phyloP scores from a whole-genome alignment of 2,797 vertebrate genomes.

The Lates japonicus region DNA sequence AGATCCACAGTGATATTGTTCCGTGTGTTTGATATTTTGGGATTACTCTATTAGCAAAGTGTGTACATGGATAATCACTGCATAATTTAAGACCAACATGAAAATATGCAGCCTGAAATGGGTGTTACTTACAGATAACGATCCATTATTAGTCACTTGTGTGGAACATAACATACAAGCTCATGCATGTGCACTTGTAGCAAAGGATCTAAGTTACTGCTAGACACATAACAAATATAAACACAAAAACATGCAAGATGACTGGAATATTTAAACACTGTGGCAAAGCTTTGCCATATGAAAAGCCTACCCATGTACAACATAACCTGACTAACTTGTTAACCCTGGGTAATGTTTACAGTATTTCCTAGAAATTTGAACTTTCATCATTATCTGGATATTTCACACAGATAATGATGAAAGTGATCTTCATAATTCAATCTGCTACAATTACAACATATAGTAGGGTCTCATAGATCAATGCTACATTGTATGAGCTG shows the following conservation, averaged over 20 bases:
- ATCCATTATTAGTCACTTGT: constrained; percentile 71
- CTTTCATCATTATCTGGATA: constrained; percentile 27
- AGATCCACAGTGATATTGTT: constrained; percentile 68
- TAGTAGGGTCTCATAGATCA: constrained; percentile 19
- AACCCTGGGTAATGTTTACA: constrained; percentile 26
- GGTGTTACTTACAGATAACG: constrained; percentile 65
- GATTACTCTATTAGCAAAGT: constrained; percentile 62
- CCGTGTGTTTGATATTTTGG: constrained; percentile 71
- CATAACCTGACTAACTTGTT: constrained; percentile 60
- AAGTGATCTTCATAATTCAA: constrained; percentile 20
- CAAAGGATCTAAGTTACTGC: constrained; percentile 52
- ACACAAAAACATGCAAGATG: constrained; percentile 74
- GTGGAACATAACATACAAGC: constrained; percentile 60
- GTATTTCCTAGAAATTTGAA: constrained; percentile 19
- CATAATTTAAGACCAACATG: constrained; percentile 55
- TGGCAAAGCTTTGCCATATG: constrained; percentile 39
- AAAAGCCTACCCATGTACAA: constrained; percentile 65
- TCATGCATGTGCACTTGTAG: constrained; percentile 65
- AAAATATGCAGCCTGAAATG: constrained; percentile 51
- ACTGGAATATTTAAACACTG: constrained; percentile 41
- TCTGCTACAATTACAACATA: constrained; percentile 26
- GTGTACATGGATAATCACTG: constrained; percentile 62
- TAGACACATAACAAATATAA: constrained; percentile 55
- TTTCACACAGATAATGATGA: constrained; percentile 26
- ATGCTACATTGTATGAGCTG: constrained; percentile 28